Base-by-base conservation (phyloP, 2,888 invertebrate species). In the Hypsopygia costalis region DNA sequence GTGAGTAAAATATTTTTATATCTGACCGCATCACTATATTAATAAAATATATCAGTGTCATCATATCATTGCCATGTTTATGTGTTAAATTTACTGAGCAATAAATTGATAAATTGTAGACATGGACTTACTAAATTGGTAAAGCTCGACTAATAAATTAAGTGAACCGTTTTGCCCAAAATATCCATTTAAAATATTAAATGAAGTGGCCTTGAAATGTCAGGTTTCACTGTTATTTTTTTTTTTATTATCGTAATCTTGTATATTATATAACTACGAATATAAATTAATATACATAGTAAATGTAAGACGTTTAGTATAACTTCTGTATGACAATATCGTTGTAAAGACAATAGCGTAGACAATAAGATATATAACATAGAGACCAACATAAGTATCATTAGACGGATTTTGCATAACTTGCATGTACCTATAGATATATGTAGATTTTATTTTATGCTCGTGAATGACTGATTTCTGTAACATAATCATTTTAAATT, bases 311-410 rank as follows among this genome's bases (percentile, higher is more conserved):
- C 46, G 42, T 11, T 53, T 58, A 49, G 27, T 47, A 47, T 47
- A 63, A 52, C 53, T 57, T 61, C 49, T 67, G 66, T 58, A 58
- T 67, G 74, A 79, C 72, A 75, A 73, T 79, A 76, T 55, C 49
- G 69, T 60, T 59, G 56, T 67, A 62, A 69, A 52, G 69, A 79
- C 71, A 76, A 79, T 78, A 79, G 58, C 25, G 49, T 69, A 68
- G 58, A 16, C 43, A 21, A 47, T 69, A 70, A 68, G 51, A 44
- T 47, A 46, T 47, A 38, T n/a, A 46, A 9, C 4, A 63, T 72
- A 73, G 66, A 71, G 80, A 80, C 80, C 75, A 80, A 73, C 53
- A 58, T 58, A 50, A 54, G 44, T 49, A 52, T 49, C 40, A 46
- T 43, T 55, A 44, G 44, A 31, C 21, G 33, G 33, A 41, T 30